These are phyloP conservation scores for Notospermus geniculatus DNA, from an alignment of 1,140 invertebrate genomes.

Conservation along the genomic window DNA sequence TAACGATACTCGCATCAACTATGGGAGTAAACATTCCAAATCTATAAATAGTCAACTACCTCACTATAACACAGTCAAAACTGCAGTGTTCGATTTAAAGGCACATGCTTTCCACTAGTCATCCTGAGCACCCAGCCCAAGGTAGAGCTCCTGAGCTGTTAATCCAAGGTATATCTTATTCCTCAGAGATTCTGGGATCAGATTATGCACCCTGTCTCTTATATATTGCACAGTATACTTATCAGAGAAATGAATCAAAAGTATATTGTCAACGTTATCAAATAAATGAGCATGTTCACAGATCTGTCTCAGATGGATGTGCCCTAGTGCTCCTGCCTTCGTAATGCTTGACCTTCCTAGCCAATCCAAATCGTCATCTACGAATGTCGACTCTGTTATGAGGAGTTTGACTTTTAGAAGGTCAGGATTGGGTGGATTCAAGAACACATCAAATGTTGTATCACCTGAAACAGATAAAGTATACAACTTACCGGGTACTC, in stretches of 20 bases:
- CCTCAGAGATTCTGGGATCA: neutral
- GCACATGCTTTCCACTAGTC: no score
- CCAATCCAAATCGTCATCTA: slow-evolving; percentile 21
- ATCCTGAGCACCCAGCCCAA: no score
- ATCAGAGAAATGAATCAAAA: slow-evolving; percentile 40
- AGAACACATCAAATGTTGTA: slow-evolving; percentile 41
- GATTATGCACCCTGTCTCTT: slow-evolving; percentile 16
- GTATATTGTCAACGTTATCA: slow-evolving; percentile 29
- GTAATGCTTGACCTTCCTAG: no score
- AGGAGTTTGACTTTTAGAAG: slow-evolving; percentile 42
- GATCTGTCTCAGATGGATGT: slow-evolving; percentile 37
- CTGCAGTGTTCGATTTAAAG: no score
- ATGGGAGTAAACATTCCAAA: no score
- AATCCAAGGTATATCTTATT: slow-evolving; percentile 12
- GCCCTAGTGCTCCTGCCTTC: slow-evolving; percentile 30
- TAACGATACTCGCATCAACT: no score
- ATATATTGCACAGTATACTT: slow-evolving; percentile 35
- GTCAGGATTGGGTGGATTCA: slow-evolving; percentile 34
- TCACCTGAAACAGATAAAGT: slow-evolving; percentile 36
- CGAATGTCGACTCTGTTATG: slow-evolving; percentile 41
- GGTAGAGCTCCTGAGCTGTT: no score
- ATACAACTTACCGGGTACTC: no score
- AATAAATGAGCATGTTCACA: slow-evolving; percentile 33
- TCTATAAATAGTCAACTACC: no score
- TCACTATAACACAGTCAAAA: no score